Evolutionary conservation across 2,113 vertebrate genomes (phyloP).

Genomic region (Holacanthus passer): DNA sequence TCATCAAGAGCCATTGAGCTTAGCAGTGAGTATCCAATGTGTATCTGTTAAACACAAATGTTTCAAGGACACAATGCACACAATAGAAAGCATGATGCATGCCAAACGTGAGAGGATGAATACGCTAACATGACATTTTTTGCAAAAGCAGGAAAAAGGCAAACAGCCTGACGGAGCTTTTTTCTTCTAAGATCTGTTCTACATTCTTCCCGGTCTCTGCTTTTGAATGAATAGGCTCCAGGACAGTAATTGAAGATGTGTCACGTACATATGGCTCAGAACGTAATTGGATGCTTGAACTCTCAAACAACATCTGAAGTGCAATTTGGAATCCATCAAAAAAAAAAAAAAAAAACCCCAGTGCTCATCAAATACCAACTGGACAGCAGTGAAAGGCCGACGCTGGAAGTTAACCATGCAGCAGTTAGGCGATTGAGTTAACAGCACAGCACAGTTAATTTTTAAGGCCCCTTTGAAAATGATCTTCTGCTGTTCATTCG

Average conservation of each 20-base stretch:
- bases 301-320: constrained; percentile 71
- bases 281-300: constrained; percentile 65
- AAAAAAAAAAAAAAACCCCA: no score
- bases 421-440: constrained; percentile 64
- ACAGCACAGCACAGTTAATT: constrained; percentile 71
- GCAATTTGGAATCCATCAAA: constrained; percentile 72
- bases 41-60: not conserved
- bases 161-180: not conserved
- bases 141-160: not conserved
- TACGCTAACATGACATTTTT: not conserved
- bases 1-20: constrained; percentile 13
- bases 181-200: not conserved
- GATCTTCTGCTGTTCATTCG: constrained; percentile 72
- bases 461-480: constrained; percentile 76
- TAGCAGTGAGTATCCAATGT: constrained; percentile 1
- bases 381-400: constrained; percentile 46
- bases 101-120: not conserved
- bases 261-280: constrained; percentile 56
- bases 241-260: constrained; percentile 64
- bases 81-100: not conserved
- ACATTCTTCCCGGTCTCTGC: not conserved
- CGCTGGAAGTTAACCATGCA: constrained; percentile 61
- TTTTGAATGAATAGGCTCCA: constrained; percentile 36
- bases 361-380: constrained; percentile 61
- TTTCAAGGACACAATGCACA: not conserved